phyloP scores from a whole-genome alignment of 2,888 invertebrate species.

The Tenthredo amoena region DNA sequence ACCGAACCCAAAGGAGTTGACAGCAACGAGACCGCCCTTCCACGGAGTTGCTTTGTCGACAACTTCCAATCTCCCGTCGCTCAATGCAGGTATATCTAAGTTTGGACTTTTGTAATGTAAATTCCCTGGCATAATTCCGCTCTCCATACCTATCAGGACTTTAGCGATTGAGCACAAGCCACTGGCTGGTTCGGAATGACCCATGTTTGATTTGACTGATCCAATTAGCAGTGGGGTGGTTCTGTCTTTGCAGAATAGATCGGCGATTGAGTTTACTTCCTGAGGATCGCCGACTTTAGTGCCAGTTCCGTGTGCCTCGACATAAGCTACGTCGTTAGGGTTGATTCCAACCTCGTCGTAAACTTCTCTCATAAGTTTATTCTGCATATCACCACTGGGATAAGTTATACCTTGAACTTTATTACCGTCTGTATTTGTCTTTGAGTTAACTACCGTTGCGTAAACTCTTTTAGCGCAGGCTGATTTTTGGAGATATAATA shows the following conservation, averaged over 20 bases:
- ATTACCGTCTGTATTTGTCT: constrained; percentile 95
- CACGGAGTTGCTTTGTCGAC: constrained; percentile 91
- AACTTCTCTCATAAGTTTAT: constrained; percentile 90
- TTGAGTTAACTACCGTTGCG: constrained; percentile 92
- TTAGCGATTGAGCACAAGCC: constrained; percentile 96
- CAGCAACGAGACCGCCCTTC: constrained; percentile 94
- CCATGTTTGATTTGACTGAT: constrained; percentile 99
- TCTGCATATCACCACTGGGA: constrained; percentile 90
- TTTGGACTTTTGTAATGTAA: constrained; percentile 94
- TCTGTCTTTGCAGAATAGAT: constrained; percentile 92
- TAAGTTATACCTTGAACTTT: constrained; percentile 95
- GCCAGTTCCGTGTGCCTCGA: constrained; percentile 99
- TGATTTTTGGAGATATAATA: constrained; percentile 90
- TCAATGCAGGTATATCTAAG: constrained; percentile 93
- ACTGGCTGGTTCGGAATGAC: constrained; percentile 97
- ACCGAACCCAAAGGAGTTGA: constrained; percentile 99
- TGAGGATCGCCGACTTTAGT: constrained; percentile 99
- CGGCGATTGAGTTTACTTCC: constrained; percentile 96
- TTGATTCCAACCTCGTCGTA: constrained; percentile 91
- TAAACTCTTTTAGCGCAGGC: constrained; percentile 89
- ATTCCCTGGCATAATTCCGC: constrained; percentile 93
- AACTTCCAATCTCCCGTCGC: constrained; percentile 94
- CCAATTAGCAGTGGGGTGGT: constrained; percentile 92
- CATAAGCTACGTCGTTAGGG: constrained; percentile 91
- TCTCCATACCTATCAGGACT: constrained; percentile 95